Evolutionary conservation across 2,888 invertebrate species (phyloP), one percentile per base, ranked within the genome.

Genomic region (Himalopsyche kuldschensis): DNA sequence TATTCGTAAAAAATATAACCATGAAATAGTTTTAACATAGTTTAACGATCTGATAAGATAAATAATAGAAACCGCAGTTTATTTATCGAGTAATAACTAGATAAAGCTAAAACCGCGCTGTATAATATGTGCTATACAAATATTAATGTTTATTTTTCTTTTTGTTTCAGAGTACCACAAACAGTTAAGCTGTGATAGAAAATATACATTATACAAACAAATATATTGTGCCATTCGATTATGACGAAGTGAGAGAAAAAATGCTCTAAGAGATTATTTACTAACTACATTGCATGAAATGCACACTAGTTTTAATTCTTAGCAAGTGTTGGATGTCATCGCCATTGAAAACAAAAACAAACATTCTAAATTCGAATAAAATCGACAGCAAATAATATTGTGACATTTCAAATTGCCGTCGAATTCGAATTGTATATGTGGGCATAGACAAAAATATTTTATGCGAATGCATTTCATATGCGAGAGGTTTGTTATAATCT

Each of bases 401-500:
- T 30, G 69, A 69, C 69, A 27, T 30, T 41, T 24, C 4, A 27
- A 27, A 55, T n/a, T 20, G 55, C 10, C 27, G 69, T 69, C 15
- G 69, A 69, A 69, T 69, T 24, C 20, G 24, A 55, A 27, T 69
- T 30, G 69, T 69, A 30, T 11, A 69, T 69, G 69, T 27, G 27
- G 69, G 15, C 69, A 69, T 69, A 69, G 69, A 69, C 69, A 27
- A 69, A 27, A 27, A 27, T 27, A 69, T 69, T 27, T 69, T 69
- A 69, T 69, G 69, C 69, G 69, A 69, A 69, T 69, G 69, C 69
- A 69, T 69, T 69, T 69, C 69, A 69, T 69, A 27, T 69, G 69
- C 11, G 69, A 69, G 27, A 15, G 69, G 69, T 69, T 69, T 30
- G 69, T 69, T 27, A 69, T 69, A 77, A 84, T 75, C 69, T 82